Base-by-base conservation (phyloP, 2,113 vertebrate genomes). In the Mus spicilegus region DNA sequence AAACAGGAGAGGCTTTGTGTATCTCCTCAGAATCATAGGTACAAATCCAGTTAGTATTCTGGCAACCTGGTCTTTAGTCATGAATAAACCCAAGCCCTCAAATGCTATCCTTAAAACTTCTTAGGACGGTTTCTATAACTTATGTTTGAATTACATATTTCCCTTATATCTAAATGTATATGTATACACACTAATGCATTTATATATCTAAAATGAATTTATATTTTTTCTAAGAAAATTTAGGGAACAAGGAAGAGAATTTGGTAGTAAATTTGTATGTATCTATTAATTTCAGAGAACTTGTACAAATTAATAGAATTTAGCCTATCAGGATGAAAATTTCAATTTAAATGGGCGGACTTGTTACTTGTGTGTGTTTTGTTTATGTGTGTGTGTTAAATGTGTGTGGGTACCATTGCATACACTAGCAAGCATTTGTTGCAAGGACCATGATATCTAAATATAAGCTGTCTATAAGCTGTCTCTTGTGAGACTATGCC, bases 281-380 rank as follows among this genome's bases (percentile, higher is more conserved):
- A 80, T 93, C 81, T 92, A 42, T 6, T 88, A 85, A 82, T 70
- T 92, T 86, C 22, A 28, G 36, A 5, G 63, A 93, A 94, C 7
- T 65, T 69, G 1, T 39, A 78, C 56, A 86, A 6, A 89, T 91
- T 54, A 81, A 76, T 33, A 95, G 24, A 94, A 91, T 81, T 86
- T 80, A 95, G 16, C 28, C 16, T 42, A 8, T 80, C 26, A 58
- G 67, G 56, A 51, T 76, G 93, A 33, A 14, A 86, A 93, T 76
- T 91, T 20, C 20, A 70, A 72, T 89, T 95, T 81, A 89, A 82
- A 90, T 63, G 51, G 93, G 36, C 56, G 73, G 46, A 85, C 33
- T 89, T 56, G 8, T 58, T 69, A 90, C 69, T 92, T 90, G 42
- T 76, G 42, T 30, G 28, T 90, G 76, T 28, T 26, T 7, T 80